Evolutionary conservation across 2,888 invertebrate genomes (phyloP), one percentile per base, ranked within the genome.

Genomic region (Schizaphis graminum): DNA sequence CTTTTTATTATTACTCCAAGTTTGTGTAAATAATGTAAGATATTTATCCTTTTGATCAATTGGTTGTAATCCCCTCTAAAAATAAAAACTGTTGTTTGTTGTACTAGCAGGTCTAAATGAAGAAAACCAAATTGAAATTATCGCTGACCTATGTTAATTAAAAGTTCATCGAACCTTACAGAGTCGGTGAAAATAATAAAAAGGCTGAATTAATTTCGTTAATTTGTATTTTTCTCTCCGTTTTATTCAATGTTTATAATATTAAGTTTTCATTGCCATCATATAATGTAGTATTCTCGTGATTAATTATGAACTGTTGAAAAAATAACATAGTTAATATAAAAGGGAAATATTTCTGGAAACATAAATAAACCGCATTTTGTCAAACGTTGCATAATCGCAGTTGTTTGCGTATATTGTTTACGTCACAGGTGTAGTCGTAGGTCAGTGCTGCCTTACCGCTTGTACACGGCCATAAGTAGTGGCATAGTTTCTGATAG

Each of bases 141-240:
- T 91, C 44, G 5, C 56, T 67, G 49, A 91, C 56, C 56, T 44
- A 86, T 56, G 84, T 35, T 16, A 13, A 77, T 77, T 57, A 85
- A 91, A 91, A 91, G 91, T 91, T 91, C 91, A 91, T 86, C 85
- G 56, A 91, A 91, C 91, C 57, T 57, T 7, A 28, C 24, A 47
- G 47, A 41, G 84, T 56, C 44, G 57, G 47, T 57, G 57, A 57
- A 91, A 77, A 67, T 85, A 91, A 77, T 44, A 16, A 47, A 91
- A 91, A 53, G 10, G 21, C 44, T 47, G 24, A n/a, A 89, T 89
- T 61, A 44, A 61, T 89, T 89, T 61, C 61, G 61, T 61, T 26
- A 57, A 67, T 35, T 35, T 13, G 28, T 44, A 47, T n/a, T 13
- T 35, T 35, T 84, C 24, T 49, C 11, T 77, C 67, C 7, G 5